Percentiles rank a stretch among this genome's conserved stretches.
Conservation (phyloP, 2,888 invertebrate genomes). For the Julus scanicus region DNA sequence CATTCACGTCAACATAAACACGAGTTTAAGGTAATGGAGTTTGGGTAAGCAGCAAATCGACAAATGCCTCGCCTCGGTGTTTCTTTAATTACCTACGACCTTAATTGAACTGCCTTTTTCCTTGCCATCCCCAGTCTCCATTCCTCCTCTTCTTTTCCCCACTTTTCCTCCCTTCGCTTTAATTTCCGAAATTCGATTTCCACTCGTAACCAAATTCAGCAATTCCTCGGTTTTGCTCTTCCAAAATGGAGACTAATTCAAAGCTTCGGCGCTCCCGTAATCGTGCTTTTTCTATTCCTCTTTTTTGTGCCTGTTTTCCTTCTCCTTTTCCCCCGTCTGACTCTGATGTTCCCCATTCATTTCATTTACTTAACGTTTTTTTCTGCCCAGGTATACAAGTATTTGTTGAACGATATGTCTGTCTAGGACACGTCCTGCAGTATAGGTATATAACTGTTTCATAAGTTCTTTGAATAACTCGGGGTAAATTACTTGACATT, state of each 20-base stretch:
- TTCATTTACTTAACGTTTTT: not conserved
- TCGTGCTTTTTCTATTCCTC: not conserved
- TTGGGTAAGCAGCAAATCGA: slow-evolving; percentile 27
- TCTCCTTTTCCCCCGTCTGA: not conserved
- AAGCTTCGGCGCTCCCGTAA: slow-evolving; percentile 45
- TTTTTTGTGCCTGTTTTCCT: no score
- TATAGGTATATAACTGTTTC: no score
- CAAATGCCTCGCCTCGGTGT: slow-evolving; percentile 41
- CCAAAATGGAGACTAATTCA: slow-evolving; percentile 29
- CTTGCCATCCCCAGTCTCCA: not conserved
- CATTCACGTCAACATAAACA: not conserved
- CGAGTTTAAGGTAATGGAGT: slow-evolving; percentile 25
- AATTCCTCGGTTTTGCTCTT: slow-evolving; percentile 40
- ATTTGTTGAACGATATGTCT: no score
- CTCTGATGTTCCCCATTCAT: not conserved
- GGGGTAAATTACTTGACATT: no score
- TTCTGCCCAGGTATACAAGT: no score
- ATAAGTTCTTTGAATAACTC: no score
- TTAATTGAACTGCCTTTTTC: slow-evolving; percentile 48
- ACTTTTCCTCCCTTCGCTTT: not conserved
- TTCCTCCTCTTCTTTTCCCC: not conserved
- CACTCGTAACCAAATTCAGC: slow-evolving; percentile 49
- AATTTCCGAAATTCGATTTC: slow-evolving; percentile 52
- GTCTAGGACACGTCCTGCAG: no score
- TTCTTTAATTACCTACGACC: slow-evolving; percentile 51